Evolutionary conservation across 2,113 vertebrate species (phyloP).

Genomic region (Paracyprichromis sp.): DNA sequence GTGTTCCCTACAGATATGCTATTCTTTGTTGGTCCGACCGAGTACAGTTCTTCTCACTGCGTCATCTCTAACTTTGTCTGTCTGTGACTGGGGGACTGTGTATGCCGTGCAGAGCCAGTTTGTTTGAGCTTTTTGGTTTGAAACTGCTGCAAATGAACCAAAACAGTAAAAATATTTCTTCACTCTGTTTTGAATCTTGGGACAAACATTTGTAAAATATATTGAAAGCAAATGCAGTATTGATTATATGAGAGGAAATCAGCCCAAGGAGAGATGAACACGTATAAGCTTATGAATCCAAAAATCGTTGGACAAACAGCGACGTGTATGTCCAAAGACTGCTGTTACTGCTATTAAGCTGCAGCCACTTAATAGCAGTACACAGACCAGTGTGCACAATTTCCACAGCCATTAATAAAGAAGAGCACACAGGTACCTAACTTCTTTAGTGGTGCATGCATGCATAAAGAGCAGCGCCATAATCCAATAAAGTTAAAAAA

Average conservation of each 20-base stretch:
- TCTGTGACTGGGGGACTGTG: background rate
- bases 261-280: background rate
- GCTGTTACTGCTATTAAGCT: background rate
- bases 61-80: background rate
- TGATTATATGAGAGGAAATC: background rate
- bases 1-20: background rate
- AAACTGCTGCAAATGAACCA: background rate
- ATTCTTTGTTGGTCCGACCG: background rate
- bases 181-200: background rate
- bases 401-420: background rate
- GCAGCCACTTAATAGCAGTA: background rate
- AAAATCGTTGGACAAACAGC: background rate
- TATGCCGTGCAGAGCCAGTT: background rate
- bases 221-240: background rate
- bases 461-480: background rate
- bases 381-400: background rate
- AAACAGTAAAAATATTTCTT: background rate
- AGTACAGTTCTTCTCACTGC: background rate
- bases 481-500: background rate
- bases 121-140: background rate
- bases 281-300: background rate
- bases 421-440: background rate
- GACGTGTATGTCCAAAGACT: background rate
- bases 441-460: background rate
- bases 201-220: background rate